These are phyloP conservation scores for Chiloscyllium plagiosum DNA, from an alignment of 2,113 vertebrate species.

Conservation along the genomic window DNA sequence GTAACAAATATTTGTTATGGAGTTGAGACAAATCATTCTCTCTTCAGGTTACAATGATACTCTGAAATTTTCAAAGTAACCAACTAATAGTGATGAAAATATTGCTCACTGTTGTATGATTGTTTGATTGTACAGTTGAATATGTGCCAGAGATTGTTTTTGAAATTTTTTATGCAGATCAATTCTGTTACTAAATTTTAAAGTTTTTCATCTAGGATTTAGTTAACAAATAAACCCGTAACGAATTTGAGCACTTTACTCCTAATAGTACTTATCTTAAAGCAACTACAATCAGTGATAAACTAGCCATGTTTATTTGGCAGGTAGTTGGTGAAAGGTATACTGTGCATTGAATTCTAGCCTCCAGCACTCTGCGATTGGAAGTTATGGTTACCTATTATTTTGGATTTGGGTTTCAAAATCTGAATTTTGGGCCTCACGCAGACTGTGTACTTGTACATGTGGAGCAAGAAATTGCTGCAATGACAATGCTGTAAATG, in stretches of 20 bases:
- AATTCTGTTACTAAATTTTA: neutral
- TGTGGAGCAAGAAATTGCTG: neutral
- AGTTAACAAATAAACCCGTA: neutral
- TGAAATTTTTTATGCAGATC: neutral
- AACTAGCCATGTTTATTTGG: neutral
- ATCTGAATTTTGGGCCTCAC: neutral
- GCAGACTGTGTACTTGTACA: neutral
- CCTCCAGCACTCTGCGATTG: neutral
- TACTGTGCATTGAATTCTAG: neutral
- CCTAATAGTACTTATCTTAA: neutral
- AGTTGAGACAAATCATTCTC: neutral
- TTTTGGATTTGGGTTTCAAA: neutral
- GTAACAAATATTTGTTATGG: neutral
- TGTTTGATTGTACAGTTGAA: neutral
- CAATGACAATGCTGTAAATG: neutral
- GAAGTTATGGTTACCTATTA: neutral
- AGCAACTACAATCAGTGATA: neutral
- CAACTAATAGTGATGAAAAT: neutral
- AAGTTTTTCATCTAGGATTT: neutral
- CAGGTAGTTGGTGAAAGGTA: neutral
- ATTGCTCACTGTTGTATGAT: neutral
- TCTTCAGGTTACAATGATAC: neutral
- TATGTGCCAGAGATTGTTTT: neutral
- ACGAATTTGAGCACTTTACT: neutral
- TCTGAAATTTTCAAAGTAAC: neutral